Evolutionary conservation across 2,113 vertebrate genomes (phyloP).

Genomic region (Amphiprion ocellaris): DNA sequence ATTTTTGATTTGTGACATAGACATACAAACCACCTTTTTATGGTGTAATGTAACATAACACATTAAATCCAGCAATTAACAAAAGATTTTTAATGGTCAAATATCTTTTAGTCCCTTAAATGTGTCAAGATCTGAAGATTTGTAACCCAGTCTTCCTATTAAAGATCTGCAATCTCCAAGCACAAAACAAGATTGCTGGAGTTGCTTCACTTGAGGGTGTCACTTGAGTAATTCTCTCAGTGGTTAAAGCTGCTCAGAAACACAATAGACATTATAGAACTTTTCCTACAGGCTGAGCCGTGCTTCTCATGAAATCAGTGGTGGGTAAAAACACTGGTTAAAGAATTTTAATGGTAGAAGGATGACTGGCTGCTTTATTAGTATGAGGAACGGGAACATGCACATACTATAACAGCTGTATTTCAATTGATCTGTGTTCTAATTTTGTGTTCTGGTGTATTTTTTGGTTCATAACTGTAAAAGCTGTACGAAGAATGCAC

Average conservation of each 20-base stretch:
- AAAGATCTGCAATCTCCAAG: neutral
- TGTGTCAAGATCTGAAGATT: neutral
- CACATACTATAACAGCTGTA: neutral
- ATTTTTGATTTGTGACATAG: too few species aligned
- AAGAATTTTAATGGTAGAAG: neutral
- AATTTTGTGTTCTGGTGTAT: constrained; percentile 14
- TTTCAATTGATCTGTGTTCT: neutral
- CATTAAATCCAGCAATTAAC: too few species aligned
- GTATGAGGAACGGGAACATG: neutral
- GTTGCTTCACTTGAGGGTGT: neutral
- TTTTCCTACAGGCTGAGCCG: neutral
- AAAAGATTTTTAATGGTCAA: too few species aligned
- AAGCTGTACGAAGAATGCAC: constrained; percentile 9
- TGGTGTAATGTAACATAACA: too few species aligned
- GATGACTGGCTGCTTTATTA: neutral
- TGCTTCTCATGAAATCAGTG: neutral
- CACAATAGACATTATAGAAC: neutral
- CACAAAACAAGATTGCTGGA: neutral
- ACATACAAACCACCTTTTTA: too few species aligned
- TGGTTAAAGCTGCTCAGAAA: neutral
- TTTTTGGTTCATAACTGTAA: neutral
- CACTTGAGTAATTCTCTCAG: neutral
- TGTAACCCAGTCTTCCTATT: neutral
- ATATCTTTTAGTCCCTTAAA: too few species aligned
- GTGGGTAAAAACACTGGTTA: neutral